Percentiles rank a stretch among this genome's conserved stretches.
These are phyloP conservation scores for Aphaenogaster floridana DNA, from an alignment of 1,140 invertebrate genomes.

Conservation along the genomic window DNA sequence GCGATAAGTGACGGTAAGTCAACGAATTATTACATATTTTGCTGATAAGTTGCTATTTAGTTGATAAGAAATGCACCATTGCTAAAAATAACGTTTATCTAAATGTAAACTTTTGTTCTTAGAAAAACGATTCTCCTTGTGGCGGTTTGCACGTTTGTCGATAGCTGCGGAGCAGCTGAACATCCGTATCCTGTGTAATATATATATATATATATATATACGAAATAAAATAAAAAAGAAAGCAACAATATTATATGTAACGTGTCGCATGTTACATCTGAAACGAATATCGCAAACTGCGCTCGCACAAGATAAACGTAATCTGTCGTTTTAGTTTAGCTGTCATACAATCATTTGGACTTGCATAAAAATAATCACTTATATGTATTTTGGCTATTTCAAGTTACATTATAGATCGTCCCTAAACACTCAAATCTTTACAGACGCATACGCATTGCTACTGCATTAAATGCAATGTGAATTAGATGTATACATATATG, in stretches of 20 bases:
- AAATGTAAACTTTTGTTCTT: not conserved
- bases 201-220: not conserved
- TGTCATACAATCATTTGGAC: conserved; percentile 39
- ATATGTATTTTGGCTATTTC: conserved; percentile 64
- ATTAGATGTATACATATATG: conserved; percentile 9
- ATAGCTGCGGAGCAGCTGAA: not conserved
- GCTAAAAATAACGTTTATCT: not conserved
- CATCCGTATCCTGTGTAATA: not conserved
- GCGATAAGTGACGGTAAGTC: conserved; percentile 1
- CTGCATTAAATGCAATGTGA: conserved; percentile 48
- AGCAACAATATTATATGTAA: not conserved
- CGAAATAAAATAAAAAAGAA: not conserved
- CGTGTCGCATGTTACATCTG: not conserved
- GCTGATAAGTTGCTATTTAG: not conserved
- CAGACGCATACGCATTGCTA: conserved; percentile 59
- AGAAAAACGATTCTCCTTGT: not conserved
- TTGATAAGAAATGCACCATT: not conserved
- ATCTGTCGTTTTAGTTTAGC: conserved; percentile 2
- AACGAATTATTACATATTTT: not conserved
- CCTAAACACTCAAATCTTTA: conserved; percentile 63
- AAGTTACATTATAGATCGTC: conserved; percentile 54
- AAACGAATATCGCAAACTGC: conserved; percentile 35
- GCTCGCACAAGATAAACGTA: conserved; percentile 29
- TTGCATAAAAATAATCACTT: conserved; percentile 64
- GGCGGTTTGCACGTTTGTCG: not conserved